A percentile compares a stretch with the other conserved stretches of the same genome.
phyloP scores from a whole-genome alignment of 2,113 vertebrate species.

The Holacanthus passer region DNA sequence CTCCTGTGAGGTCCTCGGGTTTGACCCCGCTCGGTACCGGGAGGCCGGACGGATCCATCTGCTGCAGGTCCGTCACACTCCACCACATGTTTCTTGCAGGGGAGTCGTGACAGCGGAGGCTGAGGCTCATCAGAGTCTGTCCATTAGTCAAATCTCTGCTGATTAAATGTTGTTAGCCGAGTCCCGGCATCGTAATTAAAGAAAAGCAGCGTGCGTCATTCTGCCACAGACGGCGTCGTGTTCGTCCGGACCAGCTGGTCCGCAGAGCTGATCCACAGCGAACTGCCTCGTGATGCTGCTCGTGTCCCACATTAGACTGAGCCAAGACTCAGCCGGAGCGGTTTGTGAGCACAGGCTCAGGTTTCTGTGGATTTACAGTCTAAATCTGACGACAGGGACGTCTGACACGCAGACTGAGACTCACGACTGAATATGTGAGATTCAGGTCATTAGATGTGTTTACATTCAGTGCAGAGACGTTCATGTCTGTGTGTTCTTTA shows the following conservation, averaged over 20 bases:
- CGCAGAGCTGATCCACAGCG: not conserved
- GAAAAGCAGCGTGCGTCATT: slow-evolving; percentile 87
- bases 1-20: not conserved
- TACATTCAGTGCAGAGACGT: too few species aligned
- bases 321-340: too few species aligned
- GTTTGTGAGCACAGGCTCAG: too few species aligned
- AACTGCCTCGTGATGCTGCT: too few species aligned
- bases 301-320: not conserved
- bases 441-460: too few species aligned
- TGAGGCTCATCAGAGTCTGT: slow-evolving; percentile 82
- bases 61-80: slow-evolving; percentile 34
- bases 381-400: too few species aligned
- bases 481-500: too few species aligned
- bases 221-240: slow-evolving; percentile 86
- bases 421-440: too few species aligned
- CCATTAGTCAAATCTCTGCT: slow-evolving; percentile 73
- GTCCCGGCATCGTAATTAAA: slow-evolving; percentile 89
- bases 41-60: not conserved
- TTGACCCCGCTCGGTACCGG: not conserved
- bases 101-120: slow-evolving; percentile 64
- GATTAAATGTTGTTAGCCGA: slow-evolving; percentile 86
- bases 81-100: slow-evolving; percentile 24
- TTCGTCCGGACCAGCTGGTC: slow-evolving; percentile 80
- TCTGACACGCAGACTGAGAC: too few species aligned
- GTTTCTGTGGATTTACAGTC: not conserved